phyloP scores from a whole-genome alignment of 2,797 vertebrate genomes.

The Cottoperca gobio region DNA sequence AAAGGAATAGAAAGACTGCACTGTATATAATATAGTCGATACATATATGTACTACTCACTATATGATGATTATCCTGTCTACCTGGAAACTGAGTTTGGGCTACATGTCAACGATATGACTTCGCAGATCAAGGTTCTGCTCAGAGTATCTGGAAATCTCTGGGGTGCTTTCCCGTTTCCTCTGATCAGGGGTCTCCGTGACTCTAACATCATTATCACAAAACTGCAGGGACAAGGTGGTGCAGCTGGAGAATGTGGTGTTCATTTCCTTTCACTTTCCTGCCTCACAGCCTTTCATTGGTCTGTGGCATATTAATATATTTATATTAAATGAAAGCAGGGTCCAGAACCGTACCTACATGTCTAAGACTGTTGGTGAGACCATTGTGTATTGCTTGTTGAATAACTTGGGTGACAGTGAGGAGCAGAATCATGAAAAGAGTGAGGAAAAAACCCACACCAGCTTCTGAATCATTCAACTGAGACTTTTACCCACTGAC shows the following conservation, averaged over 20 bases:
- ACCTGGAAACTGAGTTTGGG: constrained; percentile 14
- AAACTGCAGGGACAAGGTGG: constrained; percentile 35
- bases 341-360: constrained; percentile 3
- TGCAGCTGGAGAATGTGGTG: constrained; percentile 26
- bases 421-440: constrained; percentile 5
- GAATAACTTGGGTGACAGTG: constrained; percentile 11
- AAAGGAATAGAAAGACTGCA: constrained; percentile 10
- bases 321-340: constrained; percentile 32
- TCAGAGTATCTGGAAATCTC: constrained; percentile 32
- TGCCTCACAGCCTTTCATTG: constrained; percentile 32
- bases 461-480: constrained; percentile 27
- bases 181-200: constrained; percentile 27
- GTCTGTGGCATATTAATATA: constrained; percentile 44
- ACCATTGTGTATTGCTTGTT: neutral
- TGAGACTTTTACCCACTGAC: constrained; percentile 13
- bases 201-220: constrained; percentile 50
- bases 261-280: constrained; percentile 29
- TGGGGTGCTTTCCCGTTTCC: constrained; percentile 35
- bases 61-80: constrained; percentile 22
- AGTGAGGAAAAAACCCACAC: neutral
- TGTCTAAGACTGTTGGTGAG: constrained; percentile 24
- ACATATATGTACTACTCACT: neutral
- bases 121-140: constrained; percentile 53
- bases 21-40: neutral
- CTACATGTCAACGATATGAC: constrained; percentile 23